Evolutionary conservation across 2,888 invertebrate genomes (phyloP).

Genomic region (Pseudanteris insignis): DNA sequence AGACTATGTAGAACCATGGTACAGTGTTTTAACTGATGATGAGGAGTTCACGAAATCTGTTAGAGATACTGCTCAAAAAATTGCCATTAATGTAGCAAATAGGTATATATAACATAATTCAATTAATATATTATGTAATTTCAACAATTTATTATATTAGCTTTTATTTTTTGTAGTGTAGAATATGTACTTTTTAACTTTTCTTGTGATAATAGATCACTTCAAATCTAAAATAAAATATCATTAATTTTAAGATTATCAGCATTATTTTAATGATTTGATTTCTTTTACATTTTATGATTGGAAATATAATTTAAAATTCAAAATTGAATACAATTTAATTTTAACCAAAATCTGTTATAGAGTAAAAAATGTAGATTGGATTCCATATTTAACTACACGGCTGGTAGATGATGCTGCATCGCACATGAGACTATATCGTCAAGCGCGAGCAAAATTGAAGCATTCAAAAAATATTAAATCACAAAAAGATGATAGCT

Average conservation of each 20-base stretch:
- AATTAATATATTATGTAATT: neutral
- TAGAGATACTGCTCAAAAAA: slow-evolving; percentile 75
- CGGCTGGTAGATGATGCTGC: slow-evolving; percentile 90
- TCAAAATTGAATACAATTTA: no score
- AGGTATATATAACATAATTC: no score
- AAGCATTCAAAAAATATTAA: slow-evolving; percentile 54
- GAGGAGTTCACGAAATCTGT: slow-evolving; percentile 79
- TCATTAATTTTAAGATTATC: no score
- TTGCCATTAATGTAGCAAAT: slow-evolving; percentile 73
- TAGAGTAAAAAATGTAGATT: slow-evolving; percentile 84
- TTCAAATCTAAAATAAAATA: no score
- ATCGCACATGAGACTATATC: slow-evolving; percentile 85
- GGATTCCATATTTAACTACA: slow-evolving; percentile 88
- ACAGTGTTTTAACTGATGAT: slow-evolving; percentile 75
- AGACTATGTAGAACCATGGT: slow-evolving; percentile 85
- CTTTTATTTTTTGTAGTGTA: no score
- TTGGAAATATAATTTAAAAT: no score
- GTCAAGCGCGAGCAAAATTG: slow-evolving; percentile 74
- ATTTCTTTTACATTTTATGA: no score
- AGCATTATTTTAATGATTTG: no score
- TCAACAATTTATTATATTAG: no score
- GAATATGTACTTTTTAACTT: no score
- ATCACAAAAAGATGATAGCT: slow-evolving; percentile 57
- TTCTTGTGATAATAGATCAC: no score
- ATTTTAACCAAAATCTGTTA: neutral